Evolutionary conservation across 2,797 vertebrate species (phyloP), one percentile per base, ranked within the genome.

Genomic region (Capromys pilorides): DNA sequence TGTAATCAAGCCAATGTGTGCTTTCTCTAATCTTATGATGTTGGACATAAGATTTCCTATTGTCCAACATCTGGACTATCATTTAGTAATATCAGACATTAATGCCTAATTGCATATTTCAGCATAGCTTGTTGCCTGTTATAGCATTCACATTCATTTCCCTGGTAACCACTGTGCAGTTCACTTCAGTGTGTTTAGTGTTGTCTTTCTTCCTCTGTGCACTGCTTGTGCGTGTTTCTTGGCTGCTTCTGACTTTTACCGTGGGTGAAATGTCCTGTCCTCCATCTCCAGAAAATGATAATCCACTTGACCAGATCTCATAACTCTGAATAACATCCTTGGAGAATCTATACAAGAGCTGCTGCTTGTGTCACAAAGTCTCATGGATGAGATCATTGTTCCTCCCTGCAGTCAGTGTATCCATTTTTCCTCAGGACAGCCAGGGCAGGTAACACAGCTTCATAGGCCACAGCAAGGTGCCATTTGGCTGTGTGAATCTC

Each of bases 241-340:
- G 26, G 39, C 77, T 71, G 36, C 6, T 45, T 92, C 85, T 91
- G 45, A 36, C 36, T 84, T 94, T 87, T 61, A 77, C 77, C 13
- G 14, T 6, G 73, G 54, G 36, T 54, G 61, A 33, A 62, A 57
- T 86, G 3, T 61, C 75, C 57, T 69, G 41, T 11, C 41, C 14
- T 45, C 51, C 24, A 31, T 45, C 31, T 36, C 54, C 69, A 54
- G 81, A 80, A 85, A 82, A 11, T 59, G 41, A 36, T 26, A 81
- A 49, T 79, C 78, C 62, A 3, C 36, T 33, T 64, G 54, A 57
- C 31, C 71, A 62, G 49, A 24, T 78, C 51, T 94, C 71, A 45
- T 26, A 24, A 26, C 4, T 16, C 6, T 77, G 91, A 75, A 49
- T 0, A 57, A 49, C 36, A 57, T 82, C 69, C 59, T 49, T 57